These are phyloP conservation scores for Rhabdomys pumilio DNA, from an alignment of 2,797 vertebrate species.

Conservation along the genomic window DNA sequence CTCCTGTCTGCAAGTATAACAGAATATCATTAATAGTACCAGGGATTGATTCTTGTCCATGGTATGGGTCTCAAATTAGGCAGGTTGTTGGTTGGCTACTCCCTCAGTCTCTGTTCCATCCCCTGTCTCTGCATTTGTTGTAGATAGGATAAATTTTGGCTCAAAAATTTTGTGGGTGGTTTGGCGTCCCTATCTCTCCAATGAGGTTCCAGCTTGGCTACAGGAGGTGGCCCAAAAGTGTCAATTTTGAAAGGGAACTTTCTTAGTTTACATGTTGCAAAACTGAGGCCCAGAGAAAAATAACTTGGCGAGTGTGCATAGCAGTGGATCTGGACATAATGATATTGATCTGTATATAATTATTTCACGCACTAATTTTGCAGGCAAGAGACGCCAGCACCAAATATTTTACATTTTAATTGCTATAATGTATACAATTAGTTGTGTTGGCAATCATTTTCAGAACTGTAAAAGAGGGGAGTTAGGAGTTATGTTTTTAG, in stretches of 20 bases:
- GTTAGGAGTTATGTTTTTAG: not conserved
- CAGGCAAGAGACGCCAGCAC: not conserved
- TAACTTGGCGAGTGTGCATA: not conserved
- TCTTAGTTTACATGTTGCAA: conserved; percentile 19
- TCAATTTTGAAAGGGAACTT: not conserved
- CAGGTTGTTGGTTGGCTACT: not conserved
- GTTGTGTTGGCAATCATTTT: not conserved
- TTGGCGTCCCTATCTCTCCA: not conserved
- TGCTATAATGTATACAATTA: not conserved
- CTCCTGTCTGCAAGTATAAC: not conserved
- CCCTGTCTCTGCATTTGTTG: not conserved
- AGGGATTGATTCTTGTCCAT: not conserved
- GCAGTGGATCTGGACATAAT: not conserved
- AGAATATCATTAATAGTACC: not conserved
- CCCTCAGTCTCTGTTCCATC: not conserved
- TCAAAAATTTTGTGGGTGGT: not conserved
- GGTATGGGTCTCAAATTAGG: not conserved
- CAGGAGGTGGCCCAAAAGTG: not conserved
- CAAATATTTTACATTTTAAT: not conserved
- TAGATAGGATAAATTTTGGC: not conserved
- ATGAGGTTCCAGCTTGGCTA: not conserved
- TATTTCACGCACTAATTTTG: conserved; percentile 18
- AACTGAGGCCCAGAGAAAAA: not conserved
- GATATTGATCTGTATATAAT: not conserved
- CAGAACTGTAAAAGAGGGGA: not conserved